Conservation (phyloP, 2,113 vertebrate genomes). For the Phrynosoma platyrhinos region DNA sequence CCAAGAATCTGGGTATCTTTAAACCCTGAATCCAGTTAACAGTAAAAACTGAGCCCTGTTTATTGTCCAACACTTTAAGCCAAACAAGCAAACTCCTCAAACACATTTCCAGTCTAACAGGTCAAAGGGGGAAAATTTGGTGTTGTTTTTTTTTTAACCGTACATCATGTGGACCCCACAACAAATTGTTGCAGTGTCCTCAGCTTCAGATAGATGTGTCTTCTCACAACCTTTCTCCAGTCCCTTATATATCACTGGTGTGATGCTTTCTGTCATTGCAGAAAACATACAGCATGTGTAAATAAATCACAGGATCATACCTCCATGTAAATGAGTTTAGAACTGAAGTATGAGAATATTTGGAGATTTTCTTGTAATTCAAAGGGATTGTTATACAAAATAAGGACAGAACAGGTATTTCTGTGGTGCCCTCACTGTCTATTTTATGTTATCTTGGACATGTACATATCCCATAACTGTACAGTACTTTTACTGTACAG, state of each 20-base stretch:
- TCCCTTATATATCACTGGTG: background rate
- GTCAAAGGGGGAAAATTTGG: too few relatives aligned
- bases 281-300: background rate
- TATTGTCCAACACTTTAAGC: background rate
- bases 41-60: slow-evolving; percentile 16
- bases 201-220: background rate
- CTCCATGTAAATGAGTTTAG: background rate
- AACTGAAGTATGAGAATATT: background rate
- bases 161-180: background rate
- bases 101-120: background rate
- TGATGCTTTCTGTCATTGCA: background rate
- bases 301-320: background rate
- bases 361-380: background rate
- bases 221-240: too few relatives aligned
- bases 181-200: background rate
- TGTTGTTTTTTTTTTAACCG: background rate
- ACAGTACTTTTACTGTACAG: background rate
- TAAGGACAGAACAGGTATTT: background rate
- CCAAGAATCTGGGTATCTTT: background rate
- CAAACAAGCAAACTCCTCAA: background rate
- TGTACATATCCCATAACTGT: background rate
- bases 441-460: background rate
- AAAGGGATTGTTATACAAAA: background rate
- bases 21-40: background rate
- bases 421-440: background rate